These are phyloP conservation scores for Stenoptilia bipunctidactyla DNA, from an alignment of 2,888 invertebrate genomes.

Conservation along the genomic window DNA sequence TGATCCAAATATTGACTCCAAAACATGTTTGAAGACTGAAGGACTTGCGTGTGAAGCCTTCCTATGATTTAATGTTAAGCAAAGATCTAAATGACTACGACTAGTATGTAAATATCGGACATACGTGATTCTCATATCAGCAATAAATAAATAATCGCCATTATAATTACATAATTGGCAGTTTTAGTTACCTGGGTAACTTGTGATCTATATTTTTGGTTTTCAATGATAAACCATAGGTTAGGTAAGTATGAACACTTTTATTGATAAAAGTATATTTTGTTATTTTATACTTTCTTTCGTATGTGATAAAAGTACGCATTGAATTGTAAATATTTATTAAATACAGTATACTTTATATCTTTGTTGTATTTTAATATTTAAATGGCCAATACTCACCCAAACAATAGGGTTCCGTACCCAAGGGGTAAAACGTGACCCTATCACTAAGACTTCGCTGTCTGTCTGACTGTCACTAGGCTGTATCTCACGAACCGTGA, in stretches of 20 bases:
- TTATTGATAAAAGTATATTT: slow-evolving; percentile 40
- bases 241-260: slow-evolving; percentile 40
- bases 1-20: no score
- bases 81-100: no score
- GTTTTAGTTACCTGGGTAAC: background rate
- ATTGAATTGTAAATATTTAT: slow-evolving; percentile 63
- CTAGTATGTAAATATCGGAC: background rate
- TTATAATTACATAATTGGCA: background rate
- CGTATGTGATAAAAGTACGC: slow-evolving; percentile 53
- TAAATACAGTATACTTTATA: slow-evolving; percentile 23
- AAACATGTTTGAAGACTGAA: slow-evolving; percentile 2
- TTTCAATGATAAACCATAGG: slow-evolving; percentile 10
- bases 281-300: slow-evolving; percentile 47
- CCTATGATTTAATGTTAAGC: no score
- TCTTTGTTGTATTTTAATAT: no score
- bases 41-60: no score
- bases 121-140: background rate
- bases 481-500: no score
- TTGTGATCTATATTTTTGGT: background rate
- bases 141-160: background rate
- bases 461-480: no score
- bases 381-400: no score
- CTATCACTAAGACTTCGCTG: no score
- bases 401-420: no score
- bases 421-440: no score